These are phyloP conservation scores for Helicoverpa armigera DNA, from an alignment of 1,140 invertebrate genomes.

Conservation along the genomic window DNA sequence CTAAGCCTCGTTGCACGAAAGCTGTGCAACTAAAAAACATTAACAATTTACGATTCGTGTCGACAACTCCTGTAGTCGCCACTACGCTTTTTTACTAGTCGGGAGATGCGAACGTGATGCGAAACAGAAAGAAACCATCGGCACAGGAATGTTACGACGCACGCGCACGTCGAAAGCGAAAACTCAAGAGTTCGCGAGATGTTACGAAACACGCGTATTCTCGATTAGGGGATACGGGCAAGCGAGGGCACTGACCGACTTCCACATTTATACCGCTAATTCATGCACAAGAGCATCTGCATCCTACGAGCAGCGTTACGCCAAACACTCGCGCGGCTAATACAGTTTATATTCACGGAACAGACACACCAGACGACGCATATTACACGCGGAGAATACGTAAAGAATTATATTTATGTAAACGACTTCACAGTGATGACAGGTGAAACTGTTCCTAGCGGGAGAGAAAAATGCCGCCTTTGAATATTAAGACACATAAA, in stretches of 20 bases:
- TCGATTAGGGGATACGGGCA: slow-evolving; percentile 75
- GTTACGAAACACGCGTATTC: slow-evolving; percentile 75
- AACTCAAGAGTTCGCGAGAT: slow-evolving; percentile 65
- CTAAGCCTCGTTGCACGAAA: slow-evolving; percentile 52
- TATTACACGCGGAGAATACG: slow-evolving; percentile 70
- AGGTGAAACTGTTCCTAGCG: slow-evolving; percentile 71
- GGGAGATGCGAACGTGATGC: slow-evolving; percentile 53
- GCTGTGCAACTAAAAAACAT: slow-evolving; percentile 68
- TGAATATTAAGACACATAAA: slow-evolving; percentile 58
- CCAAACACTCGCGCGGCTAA: slow-evolving; percentile 61
- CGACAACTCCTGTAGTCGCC: slow-evolving; percentile 63
- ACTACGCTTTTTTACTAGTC: slow-evolving; percentile 54
- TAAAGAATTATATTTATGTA: slow-evolving; percentile 77
- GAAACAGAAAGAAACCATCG: slow-evolving; percentile 63
- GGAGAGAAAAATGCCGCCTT: slow-evolving; percentile 62
- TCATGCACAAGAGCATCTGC: slow-evolving; percentile 80
- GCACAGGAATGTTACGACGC: slow-evolving; percentile 60
- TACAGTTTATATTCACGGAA: slow-evolving; percentile 74
- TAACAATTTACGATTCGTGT: slow-evolving; percentile 69
- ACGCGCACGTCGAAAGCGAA: slow-evolving; percentile 72
- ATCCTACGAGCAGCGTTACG: slow-evolving; percentile 69
- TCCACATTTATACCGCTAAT: slow-evolving; percentile 83
- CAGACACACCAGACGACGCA: slow-evolving; percentile 56
- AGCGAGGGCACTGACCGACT: slow-evolving; percentile 82
- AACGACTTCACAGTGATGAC: slow-evolving; percentile 66